Conservation (phyloP, 2,888 invertebrate species). For the Ganaspis brasiliensis region DNA sequence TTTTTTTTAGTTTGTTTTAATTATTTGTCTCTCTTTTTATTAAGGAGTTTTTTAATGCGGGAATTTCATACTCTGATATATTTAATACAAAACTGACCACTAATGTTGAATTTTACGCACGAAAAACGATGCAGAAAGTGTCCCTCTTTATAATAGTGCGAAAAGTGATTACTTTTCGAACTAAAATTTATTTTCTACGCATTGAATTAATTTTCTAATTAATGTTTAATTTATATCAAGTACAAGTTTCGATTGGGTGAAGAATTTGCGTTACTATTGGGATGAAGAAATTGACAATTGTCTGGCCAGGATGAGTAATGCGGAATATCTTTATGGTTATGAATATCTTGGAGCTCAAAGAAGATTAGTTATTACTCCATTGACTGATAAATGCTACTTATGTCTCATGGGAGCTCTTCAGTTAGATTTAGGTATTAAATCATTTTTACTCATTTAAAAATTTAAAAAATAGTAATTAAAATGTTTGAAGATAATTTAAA, state of each 20-base stretch:
- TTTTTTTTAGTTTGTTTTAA: too few relatives aligned
- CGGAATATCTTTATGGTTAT: slow-evolving; percentile 91
- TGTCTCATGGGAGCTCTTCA: slow-evolving; percentile 95
- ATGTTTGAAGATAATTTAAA: neutral
- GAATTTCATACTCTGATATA: too few relatives aligned
- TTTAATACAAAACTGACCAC: too few relatives aligned
- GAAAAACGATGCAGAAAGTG: too few relatives aligned
- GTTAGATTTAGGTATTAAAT: slow-evolving; percentile 85
- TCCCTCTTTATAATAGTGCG: too few relatives aligned
- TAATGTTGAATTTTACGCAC: too few relatives aligned
- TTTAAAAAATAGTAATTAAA: neutral
- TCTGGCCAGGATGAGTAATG: slow-evolving; percentile 92
- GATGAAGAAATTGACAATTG: slow-evolving; percentile 89
- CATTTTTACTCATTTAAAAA: neutral
- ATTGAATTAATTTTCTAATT: too few relatives aligned
- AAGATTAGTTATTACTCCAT: slow-evolving; percentile 93
- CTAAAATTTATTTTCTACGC: too few relatives aligned
- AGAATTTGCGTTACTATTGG: slow-evolving; percentile 96
- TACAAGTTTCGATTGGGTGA: slow-evolving; percentile 92
- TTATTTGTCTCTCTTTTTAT: too few relatives aligned
- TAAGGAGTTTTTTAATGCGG: too few relatives aligned
- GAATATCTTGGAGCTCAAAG: slow-evolving; percentile 95
- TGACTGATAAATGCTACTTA: slow-evolving; percentile 94
- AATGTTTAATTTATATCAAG: slow-evolving; percentile 63
- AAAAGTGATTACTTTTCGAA: too few relatives aligned